phyloP scores from a whole-genome alignment of 2,888 invertebrate genomes.

The Chloromyia formosa region DNA sequence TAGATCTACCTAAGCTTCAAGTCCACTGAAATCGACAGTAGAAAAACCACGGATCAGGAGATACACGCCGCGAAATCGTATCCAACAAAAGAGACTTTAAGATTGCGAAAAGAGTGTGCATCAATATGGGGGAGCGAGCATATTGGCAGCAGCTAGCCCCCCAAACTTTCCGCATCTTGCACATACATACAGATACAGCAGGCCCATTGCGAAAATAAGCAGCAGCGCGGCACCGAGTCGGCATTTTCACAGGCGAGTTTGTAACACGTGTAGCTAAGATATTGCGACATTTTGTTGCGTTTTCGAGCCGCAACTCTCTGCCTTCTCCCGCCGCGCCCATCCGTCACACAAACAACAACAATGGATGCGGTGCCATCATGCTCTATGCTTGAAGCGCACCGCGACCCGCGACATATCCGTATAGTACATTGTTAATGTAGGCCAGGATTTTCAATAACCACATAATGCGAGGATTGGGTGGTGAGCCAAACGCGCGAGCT shows the following conservation, averaged over 20 bases:
- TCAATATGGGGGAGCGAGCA: not conserved
- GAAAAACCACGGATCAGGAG: not conserved
- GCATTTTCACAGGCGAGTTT: slow-evolving; percentile 31
- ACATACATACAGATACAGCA: not conserved
- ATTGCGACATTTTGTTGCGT: slow-evolving; percentile 42
- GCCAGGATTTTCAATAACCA: slow-evolving; percentile 36
- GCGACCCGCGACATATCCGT: slow-evolving; percentile 16
- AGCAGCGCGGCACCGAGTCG: slow-evolving; percentile 4
- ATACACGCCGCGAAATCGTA: not conserved
- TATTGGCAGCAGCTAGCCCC: not conserved
- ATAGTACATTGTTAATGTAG: slow-evolving; percentile 38
- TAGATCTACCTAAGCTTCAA: too few relatives aligned
- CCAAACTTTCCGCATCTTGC: not conserved
- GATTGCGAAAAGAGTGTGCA: not conserved
- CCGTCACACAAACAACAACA: not conserved
- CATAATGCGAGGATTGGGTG: not conserved
- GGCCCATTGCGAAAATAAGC: slow-evolving; percentile 13
- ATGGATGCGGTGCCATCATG: slow-evolving; percentile 19
- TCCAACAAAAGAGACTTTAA: not conserved
- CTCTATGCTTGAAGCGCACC: not conserved
- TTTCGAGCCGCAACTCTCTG: not conserved
- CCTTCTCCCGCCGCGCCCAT: not conserved
- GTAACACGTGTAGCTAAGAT: slow-evolving; percentile 40
- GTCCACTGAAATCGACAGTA: too few relatives aligned
- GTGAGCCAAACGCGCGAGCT: too few relatives aligned